phyloP scores from a whole-genome alignment of 2,113 vertebrate genomes.

The Aldabrachelys gigantea region DNA sequence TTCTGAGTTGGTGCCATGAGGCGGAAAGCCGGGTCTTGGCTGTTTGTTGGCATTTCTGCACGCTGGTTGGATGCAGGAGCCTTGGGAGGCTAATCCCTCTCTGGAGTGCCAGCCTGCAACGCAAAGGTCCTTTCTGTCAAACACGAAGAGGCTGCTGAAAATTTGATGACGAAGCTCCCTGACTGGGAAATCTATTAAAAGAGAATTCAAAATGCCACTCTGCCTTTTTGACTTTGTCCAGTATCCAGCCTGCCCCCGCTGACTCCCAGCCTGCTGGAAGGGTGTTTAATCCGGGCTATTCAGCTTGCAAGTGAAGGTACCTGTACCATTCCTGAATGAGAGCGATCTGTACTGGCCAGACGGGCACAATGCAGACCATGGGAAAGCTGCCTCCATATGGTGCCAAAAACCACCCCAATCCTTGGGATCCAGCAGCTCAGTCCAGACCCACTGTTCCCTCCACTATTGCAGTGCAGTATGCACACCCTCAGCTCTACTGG shows the following conservation, averaged over 20 bases:
- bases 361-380: not conserved
- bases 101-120: not conserved
- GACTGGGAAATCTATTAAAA: not conserved
- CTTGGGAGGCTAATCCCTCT: not conserved
- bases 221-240: not conserved
- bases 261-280: not conserved
- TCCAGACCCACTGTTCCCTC: not conserved
- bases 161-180: not conserved
- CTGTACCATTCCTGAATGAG: not conserved
- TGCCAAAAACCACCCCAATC: not conserved
- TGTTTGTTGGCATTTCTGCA: not conserved
- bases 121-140: not conserved
- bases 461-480: not conserved
- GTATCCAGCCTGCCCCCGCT: not conserved
- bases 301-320: not conserved
- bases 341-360: not conserved
- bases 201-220: not conserved
- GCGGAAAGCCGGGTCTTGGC: not conserved
- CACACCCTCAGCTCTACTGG: not conserved
- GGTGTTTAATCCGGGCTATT: not conserved
- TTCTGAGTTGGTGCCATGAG: not conserved
- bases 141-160: not conserved
- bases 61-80: not conserved
- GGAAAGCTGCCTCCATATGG: not conserved
- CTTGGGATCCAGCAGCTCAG: not conserved